phyloP scores from a whole-genome alignment of 35 echinoderm and acorn worm genomes.

The Heliocidaris tuberculata region DNA sequence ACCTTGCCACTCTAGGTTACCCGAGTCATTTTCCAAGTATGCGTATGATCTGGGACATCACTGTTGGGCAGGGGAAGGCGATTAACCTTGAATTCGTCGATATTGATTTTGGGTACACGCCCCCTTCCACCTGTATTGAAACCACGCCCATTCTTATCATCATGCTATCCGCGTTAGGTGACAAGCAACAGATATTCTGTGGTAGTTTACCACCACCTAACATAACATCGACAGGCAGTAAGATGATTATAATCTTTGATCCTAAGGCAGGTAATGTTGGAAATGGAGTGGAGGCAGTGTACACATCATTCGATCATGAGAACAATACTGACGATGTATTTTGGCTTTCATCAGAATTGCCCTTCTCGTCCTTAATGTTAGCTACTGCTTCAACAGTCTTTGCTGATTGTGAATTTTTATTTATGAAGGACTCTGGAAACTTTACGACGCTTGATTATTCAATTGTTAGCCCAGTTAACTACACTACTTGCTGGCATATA shows the following conservation, averaged over 20 bases:
- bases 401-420: neutral
- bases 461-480: neutral
- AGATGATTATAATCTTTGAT: neutral
- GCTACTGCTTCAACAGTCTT: neutral
- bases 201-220: neutral
- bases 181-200: neutral
- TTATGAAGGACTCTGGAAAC: neutral
- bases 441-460: neutral
- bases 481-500: neutral
- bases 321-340: neutral
- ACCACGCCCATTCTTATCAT: neutral
- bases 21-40: constrained; percentile 8
- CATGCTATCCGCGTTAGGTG: neutral
- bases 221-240: constrained; percentile 30
- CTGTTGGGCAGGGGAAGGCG: neutral
- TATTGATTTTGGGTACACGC: constrained; percentile 27
- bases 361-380: neutral
- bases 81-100: constrained; percentile 54
- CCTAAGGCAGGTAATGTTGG: constrained; percentile 36
- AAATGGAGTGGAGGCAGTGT: constrained; percentile 10
- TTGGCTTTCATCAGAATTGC: neutral
- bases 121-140: neutral
- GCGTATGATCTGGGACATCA: constrained; percentile 25
- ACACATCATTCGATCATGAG: neutral
- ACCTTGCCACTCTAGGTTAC: constrained; percentile 14